These are phyloP conservation scores for Sarcophaga variegata DNA, from an alignment of 2,888 invertebrate genomes.

Conservation along the genomic window DNA sequence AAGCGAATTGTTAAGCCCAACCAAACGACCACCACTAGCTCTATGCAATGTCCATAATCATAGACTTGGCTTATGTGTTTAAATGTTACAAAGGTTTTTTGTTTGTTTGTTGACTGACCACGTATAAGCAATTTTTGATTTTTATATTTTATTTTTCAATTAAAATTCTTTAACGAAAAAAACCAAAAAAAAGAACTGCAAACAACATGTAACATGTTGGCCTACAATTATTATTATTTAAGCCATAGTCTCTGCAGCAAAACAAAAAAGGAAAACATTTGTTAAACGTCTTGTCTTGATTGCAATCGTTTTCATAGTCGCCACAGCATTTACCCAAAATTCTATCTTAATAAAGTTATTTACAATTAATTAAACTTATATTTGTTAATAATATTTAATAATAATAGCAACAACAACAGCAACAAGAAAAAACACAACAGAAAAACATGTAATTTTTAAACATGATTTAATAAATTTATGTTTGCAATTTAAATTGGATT, in stretches of 20 bases:
- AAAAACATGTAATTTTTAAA: constrained; percentile 18
- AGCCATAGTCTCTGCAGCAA: neutral
- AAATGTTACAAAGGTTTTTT: constrained; percentile 12
- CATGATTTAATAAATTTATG: constrained; percentile 18
- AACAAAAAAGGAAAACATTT: constrained; percentile 14
- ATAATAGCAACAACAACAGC: too few species aligned
- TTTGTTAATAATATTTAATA: neutral
- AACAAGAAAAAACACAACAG: neutral
- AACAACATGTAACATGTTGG: constrained; percentile 48
- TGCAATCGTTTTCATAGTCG: constrained; percentile 6
- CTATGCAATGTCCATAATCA: constrained; percentile 13
- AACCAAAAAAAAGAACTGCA: neutral
- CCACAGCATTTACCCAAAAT: neutral
- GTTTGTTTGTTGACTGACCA: constrained; percentile 60
- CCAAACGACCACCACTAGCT: neutral
- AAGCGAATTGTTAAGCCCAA: neutral
- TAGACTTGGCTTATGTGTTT: constrained; percentile 38
- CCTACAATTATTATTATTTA: constrained; percentile 54
- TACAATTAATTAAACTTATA: constrained; percentile 35
- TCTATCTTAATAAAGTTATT: constrained; percentile 62
- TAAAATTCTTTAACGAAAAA: constrained; percentile 61
- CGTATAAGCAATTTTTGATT: constrained; percentile 67
- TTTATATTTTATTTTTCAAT: constrained; percentile 67
- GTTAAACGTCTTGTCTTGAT: constrained; percentile 3
- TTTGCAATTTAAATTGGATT: neutral